phyloP scores from a whole-genome alignment of 2,888 invertebrate genomes.

The Nowickia ferox region DNA sequence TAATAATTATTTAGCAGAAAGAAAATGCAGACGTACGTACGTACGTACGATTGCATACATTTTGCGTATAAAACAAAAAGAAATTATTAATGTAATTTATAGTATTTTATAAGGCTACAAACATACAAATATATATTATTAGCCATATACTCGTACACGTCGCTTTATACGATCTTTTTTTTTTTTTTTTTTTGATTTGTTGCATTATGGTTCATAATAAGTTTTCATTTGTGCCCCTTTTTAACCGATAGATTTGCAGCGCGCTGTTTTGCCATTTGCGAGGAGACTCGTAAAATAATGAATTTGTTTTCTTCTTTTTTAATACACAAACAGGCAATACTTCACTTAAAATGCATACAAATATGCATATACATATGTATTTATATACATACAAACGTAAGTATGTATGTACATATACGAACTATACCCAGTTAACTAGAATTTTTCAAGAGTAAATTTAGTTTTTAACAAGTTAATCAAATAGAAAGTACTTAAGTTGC shows the following conservation, averaged over 20 bases:
- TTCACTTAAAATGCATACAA: slow-evolving; percentile 9
- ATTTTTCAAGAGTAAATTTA: too few species aligned
- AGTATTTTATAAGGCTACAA: background rate
- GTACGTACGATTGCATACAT: background rate
- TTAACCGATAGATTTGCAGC: slow-evolving; percentile 55
- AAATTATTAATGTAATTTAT: slow-evolving; percentile 55
- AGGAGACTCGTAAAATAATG: slow-evolving; percentile 23
- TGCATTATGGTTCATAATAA: slow-evolving; percentile 25
- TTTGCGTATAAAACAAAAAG: slow-evolving; percentile 32
- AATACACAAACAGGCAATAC: slow-evolving; percentile 9
- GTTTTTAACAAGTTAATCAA: too few species aligned
- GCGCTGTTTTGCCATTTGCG: slow-evolving; percentile 36
- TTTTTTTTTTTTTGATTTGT: background rate
- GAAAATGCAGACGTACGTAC: background rate
- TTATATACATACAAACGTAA: too few species aligned
- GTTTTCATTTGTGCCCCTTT: slow-evolving; percentile 65
- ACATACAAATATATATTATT: background rate
- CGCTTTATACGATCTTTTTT: background rate
- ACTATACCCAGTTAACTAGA: background rate
- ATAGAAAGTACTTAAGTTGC: too few species aligned
- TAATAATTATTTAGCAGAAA: slow-evolving; percentile 27
- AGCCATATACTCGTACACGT: slow-evolving; percentile 2
- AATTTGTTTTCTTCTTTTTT: slow-evolving; percentile 12
- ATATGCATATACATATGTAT: background rate
- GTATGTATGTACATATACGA: too few species aligned